Evolutionary conservation across 1,140 invertebrate genomes (phyloP).

Genomic region (Drosophila littoralis): DNA sequence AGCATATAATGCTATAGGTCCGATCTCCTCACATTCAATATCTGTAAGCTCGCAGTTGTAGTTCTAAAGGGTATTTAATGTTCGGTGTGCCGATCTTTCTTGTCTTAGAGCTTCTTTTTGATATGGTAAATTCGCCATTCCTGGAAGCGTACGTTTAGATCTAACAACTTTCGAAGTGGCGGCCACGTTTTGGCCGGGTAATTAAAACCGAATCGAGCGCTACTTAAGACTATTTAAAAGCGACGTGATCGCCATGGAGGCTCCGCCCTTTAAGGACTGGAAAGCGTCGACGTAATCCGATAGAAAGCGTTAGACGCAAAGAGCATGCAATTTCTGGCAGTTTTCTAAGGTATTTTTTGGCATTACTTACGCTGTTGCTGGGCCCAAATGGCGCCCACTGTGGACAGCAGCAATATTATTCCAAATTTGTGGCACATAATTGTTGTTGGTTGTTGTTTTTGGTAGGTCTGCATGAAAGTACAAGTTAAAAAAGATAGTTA

Average conservation of each 20-base stretch:
- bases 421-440: constrained; percentile 55
- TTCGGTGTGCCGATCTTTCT: too few relatives aligned
- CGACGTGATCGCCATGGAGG: constrained; percentile 27
- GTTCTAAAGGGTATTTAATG: too few relatives aligned
- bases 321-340: constrained; percentile 5
- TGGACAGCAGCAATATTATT: constrained; percentile 57
- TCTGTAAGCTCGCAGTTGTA: too few relatives aligned
- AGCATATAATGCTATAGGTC: too few relatives aligned
- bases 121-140: constrained; percentile 9
- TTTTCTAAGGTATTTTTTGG: constrained; percentile 11
- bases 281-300: constrained; percentile 40
- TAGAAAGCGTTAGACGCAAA: constrained; percentile 42
- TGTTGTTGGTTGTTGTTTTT: constrained; percentile 34
- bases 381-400: constrained; percentile 52
- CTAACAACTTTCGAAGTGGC: constrained; percentile 24
- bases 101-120: neutral
- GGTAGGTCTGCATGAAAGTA: constrained; percentile 67
- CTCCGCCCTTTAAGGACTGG: constrained; percentile 25
- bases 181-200: constrained; percentile 26
- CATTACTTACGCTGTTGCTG: constrained; percentile 72
- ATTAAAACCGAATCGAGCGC: constrained; percentile 31
- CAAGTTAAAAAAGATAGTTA: constrained; percentile 58
- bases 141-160: constrained; percentile 3
- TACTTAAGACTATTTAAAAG: constrained; percentile 29
- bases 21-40: too few relatives aligned